Evolutionary conservation across 2,797 vertebrate species (phyloP).

Genomic region (Arctocebus calabarensis): DNA sequence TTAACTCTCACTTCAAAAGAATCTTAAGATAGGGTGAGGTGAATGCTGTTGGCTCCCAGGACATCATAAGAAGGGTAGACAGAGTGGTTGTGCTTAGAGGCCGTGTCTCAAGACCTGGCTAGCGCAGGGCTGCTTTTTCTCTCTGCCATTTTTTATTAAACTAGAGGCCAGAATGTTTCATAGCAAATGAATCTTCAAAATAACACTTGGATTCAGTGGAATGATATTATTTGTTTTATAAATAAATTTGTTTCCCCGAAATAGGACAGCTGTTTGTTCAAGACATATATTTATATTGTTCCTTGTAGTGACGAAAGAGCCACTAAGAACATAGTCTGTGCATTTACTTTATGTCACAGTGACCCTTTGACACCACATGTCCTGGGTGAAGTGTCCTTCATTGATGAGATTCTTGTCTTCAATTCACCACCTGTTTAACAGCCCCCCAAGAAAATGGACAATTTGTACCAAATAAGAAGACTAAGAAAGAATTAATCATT

Average conservation of each 20-base stretch:
- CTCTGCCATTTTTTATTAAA: not conserved
- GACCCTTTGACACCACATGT: not conserved
- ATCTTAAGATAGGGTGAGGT: not conserved
- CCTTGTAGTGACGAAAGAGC: not conserved
- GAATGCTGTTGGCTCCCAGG: not conserved
- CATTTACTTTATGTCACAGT: not conserved
- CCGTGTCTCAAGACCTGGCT: fast-evolving
- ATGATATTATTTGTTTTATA: not conserved
- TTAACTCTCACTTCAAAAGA: not conserved
- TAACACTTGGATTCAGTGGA: not conserved
- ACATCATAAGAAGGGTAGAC: not conserved
- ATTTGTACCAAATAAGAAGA: not conserved
- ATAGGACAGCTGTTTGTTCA: not conserved
- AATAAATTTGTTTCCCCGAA: not conserved
- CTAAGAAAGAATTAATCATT: not conserved
- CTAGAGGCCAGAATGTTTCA: not conserved
- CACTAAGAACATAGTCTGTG: not conserved
- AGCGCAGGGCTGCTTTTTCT: not conserved
- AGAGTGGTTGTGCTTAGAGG: not conserved
- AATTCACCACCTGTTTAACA: not conserved
- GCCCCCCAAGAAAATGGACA: not conserved
- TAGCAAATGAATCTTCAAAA: not conserved
- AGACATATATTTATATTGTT: not conserved
- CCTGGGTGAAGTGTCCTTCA: not conserved
- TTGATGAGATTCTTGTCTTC: not conserved